phyloP scores from a whole-genome alignment of 2,888 invertebrate genomes.

The Ernsta delagoae region DNA sequence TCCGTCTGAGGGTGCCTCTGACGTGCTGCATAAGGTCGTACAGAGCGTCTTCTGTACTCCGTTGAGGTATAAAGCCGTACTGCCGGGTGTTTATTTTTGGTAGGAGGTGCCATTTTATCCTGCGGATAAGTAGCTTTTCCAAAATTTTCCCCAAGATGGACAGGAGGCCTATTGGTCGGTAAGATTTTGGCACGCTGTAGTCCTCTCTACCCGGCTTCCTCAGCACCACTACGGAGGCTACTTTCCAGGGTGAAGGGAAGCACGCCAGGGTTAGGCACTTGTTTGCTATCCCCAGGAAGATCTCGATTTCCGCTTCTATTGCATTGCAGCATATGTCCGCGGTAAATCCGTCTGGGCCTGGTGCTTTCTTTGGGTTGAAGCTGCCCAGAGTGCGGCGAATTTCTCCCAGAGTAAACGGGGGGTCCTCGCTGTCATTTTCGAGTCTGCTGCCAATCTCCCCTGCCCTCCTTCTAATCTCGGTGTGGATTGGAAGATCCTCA shows the following conservation, averaged over 20 bases:
- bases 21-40: constrained; percentile 7
- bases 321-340: constrained; percentile 37
- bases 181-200: constrained; percentile 35
- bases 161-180: constrained; percentile 16
- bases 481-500: constrained; percentile 23
- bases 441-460: not conserved
- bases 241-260: constrained; percentile 36
- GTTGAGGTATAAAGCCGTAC: constrained; percentile 11
- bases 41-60: constrained; percentile 18
- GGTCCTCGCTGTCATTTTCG: constrained; percentile 28
- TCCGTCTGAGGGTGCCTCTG: not conserved
- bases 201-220: constrained; percentile 22
- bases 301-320: not conserved
- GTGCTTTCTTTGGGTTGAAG: constrained; percentile 40
- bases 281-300: constrained; percentile 28
- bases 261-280: constrained; percentile 18
- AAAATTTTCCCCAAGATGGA: constrained; percentile 28
- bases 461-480: constrained; percentile 5
- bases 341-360: constrained; percentile 38
- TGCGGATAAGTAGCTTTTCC: constrained; percentile 19
- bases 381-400: constrained; percentile 2
- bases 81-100: constrained; percentile 1
- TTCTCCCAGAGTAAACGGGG: constrained; percentile 35
- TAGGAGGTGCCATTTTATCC: constrained; percentile 15
- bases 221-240: constrained; percentile 24